Evolutionary conservation across 2,797 vertebrate species (phyloP).

Genomic region (Leptatherina wallacei): DNA sequence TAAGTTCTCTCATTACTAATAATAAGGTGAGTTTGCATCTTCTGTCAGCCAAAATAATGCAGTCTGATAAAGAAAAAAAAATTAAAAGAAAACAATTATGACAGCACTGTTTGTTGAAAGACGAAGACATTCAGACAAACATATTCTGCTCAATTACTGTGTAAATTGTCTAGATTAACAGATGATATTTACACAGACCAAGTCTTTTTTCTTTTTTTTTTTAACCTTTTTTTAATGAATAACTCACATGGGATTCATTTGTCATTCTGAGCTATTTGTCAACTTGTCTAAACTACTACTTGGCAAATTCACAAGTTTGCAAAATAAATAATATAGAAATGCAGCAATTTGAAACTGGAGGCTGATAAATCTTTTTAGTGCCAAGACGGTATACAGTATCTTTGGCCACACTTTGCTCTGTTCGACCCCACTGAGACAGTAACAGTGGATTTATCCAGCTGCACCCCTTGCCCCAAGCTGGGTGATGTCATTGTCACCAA

Average conservation of each 20-base stretch:
- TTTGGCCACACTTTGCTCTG: background rate
- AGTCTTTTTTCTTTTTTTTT: constrained; percentile 40
- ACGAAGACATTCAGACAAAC: constrained; percentile 57
- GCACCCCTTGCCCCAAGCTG: constrained; percentile 33
- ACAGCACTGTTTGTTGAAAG: constrained; percentile 61
- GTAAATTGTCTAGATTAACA: constrained; percentile 52
- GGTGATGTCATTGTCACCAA: constrained; percentile 56
- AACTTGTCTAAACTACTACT: constrained; percentile 25
- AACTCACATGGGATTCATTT: constrained; percentile 49
- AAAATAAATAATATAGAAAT: constrained; percentile 5
- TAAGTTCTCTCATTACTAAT: constrained; percentile 61
- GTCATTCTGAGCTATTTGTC: constrained; percentile 38
- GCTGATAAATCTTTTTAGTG: constrained; percentile 13
- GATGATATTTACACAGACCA: constrained; percentile 55
- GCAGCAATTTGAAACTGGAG: constrained; percentile 1
- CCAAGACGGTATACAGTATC: background rate
- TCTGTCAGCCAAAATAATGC: constrained; percentile 67
- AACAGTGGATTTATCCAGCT: constrained; percentile 40
- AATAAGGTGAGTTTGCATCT: constrained; percentile 69
- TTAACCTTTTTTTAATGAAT: constrained; percentile 57
- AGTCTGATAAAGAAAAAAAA: constrained; percentile 63
- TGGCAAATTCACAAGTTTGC: constrained; percentile 4
- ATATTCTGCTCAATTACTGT: constrained; percentile 62
- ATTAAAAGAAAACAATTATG: constrained; percentile 38
- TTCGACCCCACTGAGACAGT: constrained; percentile 21